Evolutionary conservation across 2,888 invertebrate species (phyloP).

Genomic region (Chymomyza fuscimana): DNA sequence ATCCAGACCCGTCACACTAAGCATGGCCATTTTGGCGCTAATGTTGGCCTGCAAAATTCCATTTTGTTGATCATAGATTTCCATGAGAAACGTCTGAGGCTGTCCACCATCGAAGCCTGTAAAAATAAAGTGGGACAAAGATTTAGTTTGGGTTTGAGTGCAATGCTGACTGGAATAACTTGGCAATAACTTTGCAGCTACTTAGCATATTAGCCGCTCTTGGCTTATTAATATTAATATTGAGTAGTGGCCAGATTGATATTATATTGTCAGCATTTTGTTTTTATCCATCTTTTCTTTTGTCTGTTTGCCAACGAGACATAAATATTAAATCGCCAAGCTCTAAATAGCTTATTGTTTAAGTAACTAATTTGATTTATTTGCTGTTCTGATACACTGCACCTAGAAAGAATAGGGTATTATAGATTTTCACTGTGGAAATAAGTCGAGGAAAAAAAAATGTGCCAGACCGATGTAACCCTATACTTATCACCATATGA

Average conservation of each 20-base stretch:
- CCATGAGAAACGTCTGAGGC: constrained; percentile 86
- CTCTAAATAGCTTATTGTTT: not conserved
- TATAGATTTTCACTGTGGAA: too few species aligned
- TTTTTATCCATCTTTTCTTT: not conserved
- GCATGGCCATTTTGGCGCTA: constrained; percentile 86
- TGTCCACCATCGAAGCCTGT: constrained; percentile 88
- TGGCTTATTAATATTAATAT: not conserved
- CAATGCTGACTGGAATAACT: constrained; percentile 27
- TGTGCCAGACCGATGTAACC: too few species aligned
- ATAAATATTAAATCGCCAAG: not conserved
- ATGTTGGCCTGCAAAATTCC: constrained; percentile 84
- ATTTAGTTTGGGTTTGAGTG: not conserved
- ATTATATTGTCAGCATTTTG: not conserved
- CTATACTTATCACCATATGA: too few species aligned
- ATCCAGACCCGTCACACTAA: constrained; percentile 88
- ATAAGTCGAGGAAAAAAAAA: too few species aligned
- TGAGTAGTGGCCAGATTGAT: not conserved
- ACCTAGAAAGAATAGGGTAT: too few species aligned
- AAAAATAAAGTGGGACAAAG: constrained; percentile 7
- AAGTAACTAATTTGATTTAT: too few species aligned
- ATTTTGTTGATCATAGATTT: constrained; percentile 86
- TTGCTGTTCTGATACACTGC: too few species aligned
- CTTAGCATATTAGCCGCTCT: constrained; percentile 29
- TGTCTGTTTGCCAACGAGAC: not conserved
- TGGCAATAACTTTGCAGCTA: constrained; percentile 29